These are phyloP conservation scores for Perithous albicinctus DNA, from an alignment of 2,888 invertebrate species.

Conservation along the genomic window DNA sequence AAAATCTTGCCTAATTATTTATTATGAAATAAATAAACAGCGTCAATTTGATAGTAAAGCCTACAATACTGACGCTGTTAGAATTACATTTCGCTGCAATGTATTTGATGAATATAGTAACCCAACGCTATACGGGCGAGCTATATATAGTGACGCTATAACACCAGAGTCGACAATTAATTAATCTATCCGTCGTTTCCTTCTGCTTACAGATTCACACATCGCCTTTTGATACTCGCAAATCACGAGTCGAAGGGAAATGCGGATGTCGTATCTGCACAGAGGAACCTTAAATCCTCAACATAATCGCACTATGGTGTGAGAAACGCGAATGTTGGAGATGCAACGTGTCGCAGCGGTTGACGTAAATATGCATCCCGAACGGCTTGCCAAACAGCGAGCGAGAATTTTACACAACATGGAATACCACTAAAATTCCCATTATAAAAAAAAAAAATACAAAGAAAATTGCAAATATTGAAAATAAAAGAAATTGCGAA, in stretches of 20 bases:
- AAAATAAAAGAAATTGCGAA: neutral
- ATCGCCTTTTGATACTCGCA: neutral
- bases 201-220: slow-evolving; percentile 18
- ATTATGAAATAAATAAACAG: no score
- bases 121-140: no score
- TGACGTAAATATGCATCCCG: neutral
- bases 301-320: neutral
- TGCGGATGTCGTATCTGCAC: neutral
- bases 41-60: no score
- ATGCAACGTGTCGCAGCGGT: neutral
- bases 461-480: neutral
- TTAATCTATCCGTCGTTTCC: slow-evolving; percentile 24
- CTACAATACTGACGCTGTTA: no score
- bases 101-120: no score
- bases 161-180: neutral
- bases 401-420: neutral
- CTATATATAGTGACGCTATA: no score
- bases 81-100: no score
- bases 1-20: no score
- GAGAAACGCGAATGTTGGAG: neutral
- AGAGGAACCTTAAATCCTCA: neutral
- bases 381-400: neutral
- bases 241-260: neutral
- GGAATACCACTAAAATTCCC: neutral
- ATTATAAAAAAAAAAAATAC: neutral